Base-by-base conservation (phyloP, 35 echinoderm and acorn worm species). In the Chiridota heheva region DNA sequence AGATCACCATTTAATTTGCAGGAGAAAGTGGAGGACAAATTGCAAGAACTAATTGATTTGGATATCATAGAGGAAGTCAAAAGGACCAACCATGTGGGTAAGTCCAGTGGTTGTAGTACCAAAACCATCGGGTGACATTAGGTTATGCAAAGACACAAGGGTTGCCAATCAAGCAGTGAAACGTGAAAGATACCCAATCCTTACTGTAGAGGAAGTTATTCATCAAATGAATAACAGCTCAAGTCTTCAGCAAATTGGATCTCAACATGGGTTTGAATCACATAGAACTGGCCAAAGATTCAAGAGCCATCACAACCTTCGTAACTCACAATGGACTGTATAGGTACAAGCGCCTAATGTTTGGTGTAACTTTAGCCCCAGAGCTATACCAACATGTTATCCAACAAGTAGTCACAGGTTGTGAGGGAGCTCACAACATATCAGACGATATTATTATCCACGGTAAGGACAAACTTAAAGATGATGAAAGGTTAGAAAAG, bases 381-480 rank as follows among this genome's bases (percentile, higher is more conserved):
- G 86, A 82, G 71, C 39, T 73, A 44, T 72, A 82, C 28, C 76
- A 63, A n/a, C 53, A 42, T n/a, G 60, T 8, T 34, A 60, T 89
- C 10, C 22, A 60, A 40, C 65, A 89, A 42, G 45, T 89, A 40
- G 41, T 82, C 22, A n/a, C 12, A 36, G 77, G 43, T 4, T 73
- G 78, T 44, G 55, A 89, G 6, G 78, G 86, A 12, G 62, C 42
- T 58, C 36, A 59, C 34, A 82, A 89, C 77, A 89, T 82, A 82
- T 89, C 77, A 2, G 77, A 88, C 33, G 86, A 88, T 29, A 87
- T 89, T 6, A 68, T 88, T 41, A 41, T 89, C 17, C 68, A 72
- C 45, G 27, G 58, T 15, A 67, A 59, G 31, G 63, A 62, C 18
- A n/a, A 63, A 22, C n/a, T 47, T 7, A 73, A 87, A 57, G 72